phyloP scores from a whole-genome alignment of 2,797 vertebrate species.

The Heteromormyrus szaboi region DNA sequence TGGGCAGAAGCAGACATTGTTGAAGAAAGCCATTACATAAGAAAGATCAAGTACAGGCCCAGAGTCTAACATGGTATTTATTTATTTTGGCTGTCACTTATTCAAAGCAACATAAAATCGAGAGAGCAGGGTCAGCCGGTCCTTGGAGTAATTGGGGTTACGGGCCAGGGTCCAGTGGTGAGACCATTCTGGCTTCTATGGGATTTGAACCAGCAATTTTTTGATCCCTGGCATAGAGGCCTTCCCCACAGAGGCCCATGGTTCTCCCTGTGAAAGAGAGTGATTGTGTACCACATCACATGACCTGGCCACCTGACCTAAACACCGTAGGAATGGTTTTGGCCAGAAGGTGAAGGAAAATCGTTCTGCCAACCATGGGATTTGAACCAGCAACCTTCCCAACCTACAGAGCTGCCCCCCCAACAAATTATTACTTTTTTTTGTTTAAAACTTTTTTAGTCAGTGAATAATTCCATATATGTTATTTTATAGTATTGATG shows the following conservation, averaged over 20 bases:
- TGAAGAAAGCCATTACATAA: background rate
- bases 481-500: background rate
- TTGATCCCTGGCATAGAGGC: no score
- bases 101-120: background rate
- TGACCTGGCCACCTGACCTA: background rate
- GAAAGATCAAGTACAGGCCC: background rate
- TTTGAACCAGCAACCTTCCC: no score
- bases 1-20: background rate
- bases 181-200: background rate
- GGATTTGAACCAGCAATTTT: no score
- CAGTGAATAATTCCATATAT: background rate
- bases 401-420: background rate
- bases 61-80: background rate
- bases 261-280: no score
- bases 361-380: background rate
- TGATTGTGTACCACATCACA: background rate
- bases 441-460: background rate
- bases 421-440: background rate
- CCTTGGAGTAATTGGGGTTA: background rate
- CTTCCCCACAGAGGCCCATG: no score
- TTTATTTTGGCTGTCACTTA: background rate
- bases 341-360: no score
- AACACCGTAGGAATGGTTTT: background rate
- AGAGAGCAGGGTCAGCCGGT: background rate
- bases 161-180: background rate